Evolutionary conservation across 2,888 invertebrate species (phyloP).

Genomic region (Chorisops tibialis): DNA sequence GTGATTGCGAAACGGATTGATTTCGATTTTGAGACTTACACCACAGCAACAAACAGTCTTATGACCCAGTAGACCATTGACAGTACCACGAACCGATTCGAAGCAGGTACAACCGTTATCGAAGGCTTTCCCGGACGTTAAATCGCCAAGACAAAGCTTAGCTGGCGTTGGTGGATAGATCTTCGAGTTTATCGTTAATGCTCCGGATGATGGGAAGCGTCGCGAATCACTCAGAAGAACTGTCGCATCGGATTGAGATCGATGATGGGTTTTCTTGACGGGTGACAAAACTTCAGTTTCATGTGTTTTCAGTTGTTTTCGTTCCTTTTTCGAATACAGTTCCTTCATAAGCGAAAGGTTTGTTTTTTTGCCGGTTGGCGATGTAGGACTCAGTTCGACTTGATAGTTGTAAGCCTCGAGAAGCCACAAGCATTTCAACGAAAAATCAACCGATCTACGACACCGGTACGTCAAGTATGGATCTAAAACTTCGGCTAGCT

Average conservation of each 20-base stretch:
- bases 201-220: slow-evolving; percentile 36
- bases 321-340: slow-evolving; percentile 49
- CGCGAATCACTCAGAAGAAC: slow-evolving; percentile 56
- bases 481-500: slow-evolving; percentile 90
- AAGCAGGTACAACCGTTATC: slow-evolving; percentile 95
- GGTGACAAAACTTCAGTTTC: slow-evolving; percentile 43
- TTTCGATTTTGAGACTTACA: slow-evolving; percentile 52
- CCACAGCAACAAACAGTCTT: slow-evolving; percentile 75
- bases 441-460: slow-evolving; percentile 92
- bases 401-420: slow-evolving; percentile 77
- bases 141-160: slow-evolving; percentile 79
- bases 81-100: slow-evolving; percentile 75
- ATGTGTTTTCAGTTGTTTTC: slow-evolving; percentile 36
- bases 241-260: slow-evolving; percentile 76
- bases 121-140: slow-evolving; percentile 92
- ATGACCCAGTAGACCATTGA: slow-evolving; percentile 73
- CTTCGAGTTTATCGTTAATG: slow-evolving; percentile 43
- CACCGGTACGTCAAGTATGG: slow-evolving; percentile 82
- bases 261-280: slow-evolving; percentile 74
- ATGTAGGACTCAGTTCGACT: slow-evolving; percentile 41
- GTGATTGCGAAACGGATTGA: not conserved
- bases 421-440: slow-evolving; percentile 93
- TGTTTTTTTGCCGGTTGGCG: slow-evolving; percentile 44
- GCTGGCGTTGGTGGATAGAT: slow-evolving; percentile 50
- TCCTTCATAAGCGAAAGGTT: slow-evolving; percentile 51